Base-by-base conservation (phyloP, 2,888 invertebrate genomes). In the Euproctis similis region DNA sequence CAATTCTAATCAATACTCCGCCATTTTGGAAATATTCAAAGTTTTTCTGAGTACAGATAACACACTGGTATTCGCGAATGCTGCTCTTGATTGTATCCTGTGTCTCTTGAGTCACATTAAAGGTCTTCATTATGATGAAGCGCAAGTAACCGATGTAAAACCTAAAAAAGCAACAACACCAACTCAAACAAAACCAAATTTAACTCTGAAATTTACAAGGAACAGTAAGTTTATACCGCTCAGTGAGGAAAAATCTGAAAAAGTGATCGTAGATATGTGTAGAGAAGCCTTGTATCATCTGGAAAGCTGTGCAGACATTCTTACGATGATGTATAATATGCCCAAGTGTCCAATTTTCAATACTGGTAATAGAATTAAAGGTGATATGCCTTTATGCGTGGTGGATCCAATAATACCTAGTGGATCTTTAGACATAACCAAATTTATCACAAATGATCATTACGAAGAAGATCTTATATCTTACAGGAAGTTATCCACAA, bases 31-130 rank as follows among this genome's bases (percentile, higher is more conserved):
- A 70, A 96, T 98, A 28, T 97, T 98, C 61, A 91, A 94, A 62
- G 94, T 96, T 12, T 98, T 97, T 68, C 88, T 98, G 2, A 92
- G 92, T 44, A 96, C 96, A 8, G 96, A 97, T 59, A 96, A 97
- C 58, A 92, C 96, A 8, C 77, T 95, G 28, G 96, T 97, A 1
- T 97, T 97, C 67, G 93, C 96, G 2, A 96, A 96, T 68, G 96
- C 97, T 8, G 96, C 96, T 3, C 87, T 97, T 4, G 97, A 97
- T 63, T 97, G 96, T 59, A 95, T 97, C 31, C 78, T 96, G 3
- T 97, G 97, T 69, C 86, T 97, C 6, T 76, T 97, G 16, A 86
- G 87, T 31, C 90, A 90, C 46, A 92, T 94, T 4, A 88, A 90
- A 59, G 93, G 92, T 12, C 85, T 90, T 16, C 90, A 90, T 53